Conservation (phyloP, 2,888 invertebrate species). For the Melinaea menophilus region DNA sequence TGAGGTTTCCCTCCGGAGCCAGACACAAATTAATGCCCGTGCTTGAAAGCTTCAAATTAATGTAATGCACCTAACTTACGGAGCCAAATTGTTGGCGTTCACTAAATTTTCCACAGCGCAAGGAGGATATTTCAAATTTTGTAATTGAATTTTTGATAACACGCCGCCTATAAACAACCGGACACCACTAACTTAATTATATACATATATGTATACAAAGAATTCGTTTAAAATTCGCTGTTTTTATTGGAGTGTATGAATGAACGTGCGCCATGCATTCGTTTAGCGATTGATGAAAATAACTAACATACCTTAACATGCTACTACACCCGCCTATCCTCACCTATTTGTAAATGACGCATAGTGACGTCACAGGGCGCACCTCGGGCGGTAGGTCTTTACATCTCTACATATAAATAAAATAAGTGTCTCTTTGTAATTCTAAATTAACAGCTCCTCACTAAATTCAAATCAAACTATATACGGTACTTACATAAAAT, state of each 20-base stretch:
- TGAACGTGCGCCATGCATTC: not conserved
- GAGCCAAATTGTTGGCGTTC: conserved; percentile 69
- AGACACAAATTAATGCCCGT: conserved; percentile 74
- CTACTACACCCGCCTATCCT: too few relatives aligned
- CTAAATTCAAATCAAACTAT: too few relatives aligned
- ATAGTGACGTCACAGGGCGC: conserved; percentile 28
- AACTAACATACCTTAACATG: too few relatives aligned
- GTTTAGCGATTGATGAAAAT: not conserved
- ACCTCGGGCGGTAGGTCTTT: conserved; percentile 16
- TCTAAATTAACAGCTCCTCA: too few relatives aligned
- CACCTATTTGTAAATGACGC: conserved; percentile 18
- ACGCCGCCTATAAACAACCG: conserved; percentile 24
- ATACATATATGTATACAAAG: conserved; percentile 13
- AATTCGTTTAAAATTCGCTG: conserved; percentile 12
- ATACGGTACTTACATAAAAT: too few relatives aligned
- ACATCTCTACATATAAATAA: too few relatives aligned
- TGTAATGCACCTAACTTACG: conserved; percentile 75
- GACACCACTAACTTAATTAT: conserved; percentile 19
- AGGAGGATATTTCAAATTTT: conserved; percentile 48
- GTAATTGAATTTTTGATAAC: conserved; percentile 66
- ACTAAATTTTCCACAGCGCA: conserved; percentile 56
- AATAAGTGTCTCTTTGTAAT: too few relatives aligned
- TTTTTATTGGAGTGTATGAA: too few relatives aligned
- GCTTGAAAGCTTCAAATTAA: conserved; percentile 75
- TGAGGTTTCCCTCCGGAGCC: conserved; percentile 70